Conservation (phyloP, 2,797 vertebrate species). For the Gallinago stenura region DNA sequence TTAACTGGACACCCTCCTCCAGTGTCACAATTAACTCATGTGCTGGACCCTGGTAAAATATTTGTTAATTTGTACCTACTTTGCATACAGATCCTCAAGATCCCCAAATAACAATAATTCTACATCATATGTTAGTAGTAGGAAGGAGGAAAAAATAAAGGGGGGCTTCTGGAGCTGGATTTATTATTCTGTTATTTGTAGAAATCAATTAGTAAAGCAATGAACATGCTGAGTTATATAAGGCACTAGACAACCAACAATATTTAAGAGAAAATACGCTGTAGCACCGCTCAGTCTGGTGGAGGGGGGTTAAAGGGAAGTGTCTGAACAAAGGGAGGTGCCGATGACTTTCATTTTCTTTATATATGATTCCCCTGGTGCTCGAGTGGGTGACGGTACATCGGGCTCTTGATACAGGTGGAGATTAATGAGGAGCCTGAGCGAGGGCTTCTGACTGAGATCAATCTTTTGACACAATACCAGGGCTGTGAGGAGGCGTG, state of each 20-base stretch:
- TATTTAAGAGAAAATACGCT: not conserved
- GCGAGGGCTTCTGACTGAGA: not conserved
- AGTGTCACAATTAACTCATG: not conserved
- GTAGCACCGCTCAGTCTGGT: not conserved
- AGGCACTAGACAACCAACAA: not conserved
- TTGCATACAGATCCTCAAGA: not conserved
- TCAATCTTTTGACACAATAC: not conserved
- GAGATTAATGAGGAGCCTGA: not conserved
- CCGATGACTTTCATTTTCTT: not conserved
- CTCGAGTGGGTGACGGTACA: not conserved
- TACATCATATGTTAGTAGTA: too few relatives aligned
- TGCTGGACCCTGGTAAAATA: not conserved
- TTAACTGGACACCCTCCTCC: not conserved
- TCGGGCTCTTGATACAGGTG: not conserved
- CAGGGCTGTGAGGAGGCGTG: not conserved
- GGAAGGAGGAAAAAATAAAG: not conserved
- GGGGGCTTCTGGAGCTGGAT: not conserved
- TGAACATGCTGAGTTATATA: not conserved
- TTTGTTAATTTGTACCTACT: not conserved
- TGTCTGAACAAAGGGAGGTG: not conserved
- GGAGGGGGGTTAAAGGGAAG: not conserved
- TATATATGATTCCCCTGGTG: not conserved
- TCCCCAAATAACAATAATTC: too few relatives aligned
- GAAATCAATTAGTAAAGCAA: not conserved
- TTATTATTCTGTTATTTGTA: not conserved